phyloP scores from a whole-genome alignment of 1,140 invertebrate genomes.

The Euglossa dilemma region DNA sequence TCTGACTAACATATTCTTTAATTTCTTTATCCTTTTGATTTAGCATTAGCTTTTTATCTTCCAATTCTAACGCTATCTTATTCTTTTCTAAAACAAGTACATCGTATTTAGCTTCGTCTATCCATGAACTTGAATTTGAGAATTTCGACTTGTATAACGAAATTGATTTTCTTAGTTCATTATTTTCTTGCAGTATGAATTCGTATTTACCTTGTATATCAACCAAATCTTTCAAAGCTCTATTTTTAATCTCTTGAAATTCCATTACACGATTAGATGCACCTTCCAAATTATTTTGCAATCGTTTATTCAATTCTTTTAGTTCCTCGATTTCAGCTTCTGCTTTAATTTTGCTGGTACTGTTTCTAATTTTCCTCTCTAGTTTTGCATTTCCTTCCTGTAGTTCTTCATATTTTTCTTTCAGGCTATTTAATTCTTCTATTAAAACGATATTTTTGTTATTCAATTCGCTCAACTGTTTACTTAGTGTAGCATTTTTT shows the following conservation, averaged over 20 bases:
- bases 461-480: conserved; percentile 68
- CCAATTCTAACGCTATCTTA: conserved; percentile 63
- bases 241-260: conserved; percentile 69
- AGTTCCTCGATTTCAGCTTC: conserved; percentile 68
- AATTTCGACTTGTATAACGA: conserved; percentile 52
- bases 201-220: conserved; percentile 57
- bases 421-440: conserved; percentile 58
- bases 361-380: conserved; percentile 73
- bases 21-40: conserved; percentile 52
- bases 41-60: conserved; percentile 65
- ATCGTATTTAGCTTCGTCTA: conserved; percentile 59
- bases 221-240: conserved; percentile 65
- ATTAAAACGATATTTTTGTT: conserved; percentile 62
- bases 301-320: conserved; percentile 69
- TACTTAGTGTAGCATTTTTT: conserved; percentile 60
- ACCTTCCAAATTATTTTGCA: conserved; percentile 76
- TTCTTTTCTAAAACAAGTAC: conserved; percentile 69
- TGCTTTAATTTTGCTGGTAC: conserved; percentile 66
- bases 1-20: conserved; percentile 22
- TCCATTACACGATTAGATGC: conserved; percentile 75
- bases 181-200: conserved; percentile 62
- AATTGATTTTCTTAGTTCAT: conserved; percentile 49
- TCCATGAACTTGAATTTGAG: conserved; percentile 36
- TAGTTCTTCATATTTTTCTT: conserved; percentile 54
- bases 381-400: conserved; percentile 62